Base-by-base conservation (phyloP, 64 coral and sea anemone genomes). In the Trachythela sp. region DNA sequence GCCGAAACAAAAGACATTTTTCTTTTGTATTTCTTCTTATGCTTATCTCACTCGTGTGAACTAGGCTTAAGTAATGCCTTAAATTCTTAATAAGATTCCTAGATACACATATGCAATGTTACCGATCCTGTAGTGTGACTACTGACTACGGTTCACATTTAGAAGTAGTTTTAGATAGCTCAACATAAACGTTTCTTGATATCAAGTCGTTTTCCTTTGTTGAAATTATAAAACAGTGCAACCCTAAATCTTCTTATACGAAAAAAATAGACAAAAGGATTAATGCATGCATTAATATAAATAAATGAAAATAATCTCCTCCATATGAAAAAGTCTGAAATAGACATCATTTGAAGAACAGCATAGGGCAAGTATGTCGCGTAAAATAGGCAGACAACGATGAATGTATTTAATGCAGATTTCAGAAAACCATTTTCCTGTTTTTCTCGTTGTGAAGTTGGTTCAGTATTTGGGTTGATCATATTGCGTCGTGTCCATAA, bases 181-280 rank as follows among this genome's bases (percentile, higher is more conserved):
- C n/a, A n/a, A n/a, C n/a, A n/a, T n/a, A n/a, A n/a, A n/a, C n/a
- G n/a, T n/a, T n/a, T n/a, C n/a, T 68, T 68, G 3, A 68, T 68
- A 2, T 68, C 30, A n/a, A 22, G 18, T 68, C 59, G 15, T 68
- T 68, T 68, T 68, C 18, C 59, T 3, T 68, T 31, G 5, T 64
- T 64, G 20, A 64, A n/a, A 80, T 34, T 0, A 5, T 80, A 34
- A 29, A 29, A 80, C 20, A 80, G 35, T 29, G 2, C 37, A 18
- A 38, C 8, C 33, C 75, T 35, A 10, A 80, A 38, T 37, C 75
- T 2, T 35, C 75, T 80, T 35, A 80, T 80, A 8, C 75, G 75
- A 80, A 80, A 80, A 22, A 80, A 80, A 30, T 80, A 80, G 2
- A 80, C 75, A 39, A 80, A 80, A 30, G 75, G 75, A 80, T 80